phyloP scores from a whole-genome alignment of 2,888 invertebrate genomes.

The Yponomeuta cagnagella region DNA sequence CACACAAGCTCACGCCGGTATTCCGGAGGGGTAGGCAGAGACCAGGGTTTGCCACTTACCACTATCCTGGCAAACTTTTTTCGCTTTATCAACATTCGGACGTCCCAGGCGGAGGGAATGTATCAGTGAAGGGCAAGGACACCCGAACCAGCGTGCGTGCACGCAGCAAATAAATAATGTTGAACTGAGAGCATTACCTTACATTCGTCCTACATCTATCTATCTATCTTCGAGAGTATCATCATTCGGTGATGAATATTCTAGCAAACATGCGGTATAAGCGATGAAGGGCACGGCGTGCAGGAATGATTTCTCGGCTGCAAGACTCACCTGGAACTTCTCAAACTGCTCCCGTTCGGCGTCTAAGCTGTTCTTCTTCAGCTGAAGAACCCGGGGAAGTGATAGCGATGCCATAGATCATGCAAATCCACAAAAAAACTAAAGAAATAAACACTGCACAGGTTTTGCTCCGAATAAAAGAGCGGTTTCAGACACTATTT shows the following conservation, averaged over 20 bases:
- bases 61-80: too few relatives aligned
- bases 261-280: neutral
- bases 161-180: too few relatives aligned
- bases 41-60: too few relatives aligned
- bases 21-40: too few relatives aligned
- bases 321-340: conserved; percentile 82
- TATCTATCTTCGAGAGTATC: neutral
- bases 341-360: conserved; percentile 89
- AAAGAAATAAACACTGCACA: neutral
- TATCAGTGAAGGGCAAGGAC: too few relatives aligned
- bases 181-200: too few relatives aligned
- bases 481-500: neutral
- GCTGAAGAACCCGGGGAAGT: conserved; percentile 81
- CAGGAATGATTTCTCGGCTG: neutral
- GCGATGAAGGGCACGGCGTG: neutral
- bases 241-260: neutral
- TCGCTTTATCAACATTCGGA: too few relatives aligned
- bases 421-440: conserved; percentile 8
- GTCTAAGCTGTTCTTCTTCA: conserved; percentile 84
- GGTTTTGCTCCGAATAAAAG: neutral
- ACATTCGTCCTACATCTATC: neutral
- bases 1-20: too few relatives aligned
- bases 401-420: conserved; percentile 82
- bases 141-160: too few relatives aligned
- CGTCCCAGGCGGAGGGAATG: too few relatives aligned